These are phyloP conservation scores for Tetragonisca angustula DNA, from an alignment of 2,888 invertebrate genomes.

Conservation along the genomic window DNA sequence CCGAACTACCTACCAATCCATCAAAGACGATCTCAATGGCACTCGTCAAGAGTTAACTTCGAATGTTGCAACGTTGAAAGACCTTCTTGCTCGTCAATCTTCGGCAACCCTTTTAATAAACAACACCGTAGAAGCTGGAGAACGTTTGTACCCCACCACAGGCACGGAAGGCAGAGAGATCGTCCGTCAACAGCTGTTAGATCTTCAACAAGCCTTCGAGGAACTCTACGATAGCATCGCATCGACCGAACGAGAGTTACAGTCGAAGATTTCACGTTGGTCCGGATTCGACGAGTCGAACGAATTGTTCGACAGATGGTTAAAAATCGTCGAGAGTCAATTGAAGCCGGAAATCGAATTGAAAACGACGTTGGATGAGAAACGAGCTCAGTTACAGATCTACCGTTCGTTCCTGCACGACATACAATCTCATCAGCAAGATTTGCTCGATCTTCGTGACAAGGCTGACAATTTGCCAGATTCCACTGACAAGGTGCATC, in stretches of 20 bases:
- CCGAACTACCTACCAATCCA: constrained; percentile 89
- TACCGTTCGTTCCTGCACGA: constrained; percentile 94
- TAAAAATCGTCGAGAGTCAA: constrained; percentile 90
- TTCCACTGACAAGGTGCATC: constrained; percentile 89
- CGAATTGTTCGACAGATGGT: constrained; percentile 91
- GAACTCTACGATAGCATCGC: constrained; percentile 91
- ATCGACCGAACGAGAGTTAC: constrained; percentile 92
- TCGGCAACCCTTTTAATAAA: constrained; percentile 91
- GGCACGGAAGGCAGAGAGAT: constrained; percentile 94
- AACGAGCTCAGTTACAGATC: constrained; percentile 93
- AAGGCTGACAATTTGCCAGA: constrained; percentile 93
- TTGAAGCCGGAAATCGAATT: constrained; percentile 92
- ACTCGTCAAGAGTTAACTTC: constrained; percentile 89
- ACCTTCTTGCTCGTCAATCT: constrained; percentile 90
- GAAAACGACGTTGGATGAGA: constrained; percentile 95
- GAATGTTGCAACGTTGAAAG: constrained; percentile 89
- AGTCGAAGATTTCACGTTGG: constrained; percentile 94
- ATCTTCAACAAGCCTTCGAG: constrained; percentile 93
- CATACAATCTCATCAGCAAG: constrained; percentile 93
- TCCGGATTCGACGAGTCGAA: constrained; percentile 95
- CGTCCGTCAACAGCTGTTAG: constrained; percentile 92
- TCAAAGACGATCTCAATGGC: constrained; percentile 86
- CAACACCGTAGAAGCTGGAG: constrained; percentile 93
- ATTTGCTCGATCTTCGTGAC: constrained; percentile 92
- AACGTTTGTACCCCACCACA: constrained; percentile 94